Conservation (phyloP, 2,888 invertebrate genomes). For the Kryphioiulus occultus region DNA sequence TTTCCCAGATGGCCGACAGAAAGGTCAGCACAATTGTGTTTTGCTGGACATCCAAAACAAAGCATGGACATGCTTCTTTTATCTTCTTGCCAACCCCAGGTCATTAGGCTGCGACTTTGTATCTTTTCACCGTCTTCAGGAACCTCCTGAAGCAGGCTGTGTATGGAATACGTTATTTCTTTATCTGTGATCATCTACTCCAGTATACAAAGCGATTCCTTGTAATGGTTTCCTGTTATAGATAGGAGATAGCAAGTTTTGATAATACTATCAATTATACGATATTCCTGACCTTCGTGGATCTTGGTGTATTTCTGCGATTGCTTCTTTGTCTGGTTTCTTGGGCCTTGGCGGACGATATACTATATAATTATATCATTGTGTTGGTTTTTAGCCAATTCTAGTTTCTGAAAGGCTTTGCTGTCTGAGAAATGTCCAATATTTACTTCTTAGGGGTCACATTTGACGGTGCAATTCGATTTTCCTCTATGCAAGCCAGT, state of each 20-base stretch:
- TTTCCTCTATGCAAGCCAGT: not conserved
- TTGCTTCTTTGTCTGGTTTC: not conserved
- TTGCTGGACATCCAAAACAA: not conserved
- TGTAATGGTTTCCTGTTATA: not conserved
- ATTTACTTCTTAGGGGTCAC: not conserved
- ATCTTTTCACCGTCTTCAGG: no score
- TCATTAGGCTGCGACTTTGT: no score
- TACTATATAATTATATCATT: not conserved
- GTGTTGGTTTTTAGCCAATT: not conserved
- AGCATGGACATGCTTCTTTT: not conserved
- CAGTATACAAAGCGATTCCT: not conserved
- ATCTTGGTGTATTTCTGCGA: not conserved
- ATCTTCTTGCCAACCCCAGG: not conserved
- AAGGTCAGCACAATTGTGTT: not conserved
- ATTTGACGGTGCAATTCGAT: not conserved
- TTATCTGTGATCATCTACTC: not conserved
- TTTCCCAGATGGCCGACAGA: not conserved
- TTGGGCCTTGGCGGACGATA: not conserved
- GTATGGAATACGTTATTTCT: not conserved
- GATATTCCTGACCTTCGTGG: not conserved
- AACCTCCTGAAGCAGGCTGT: not conserved
- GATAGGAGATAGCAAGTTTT: not conserved
- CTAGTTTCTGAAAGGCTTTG: not conserved
- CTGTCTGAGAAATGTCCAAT: not conserved
- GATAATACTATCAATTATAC: not conserved